A percentile compares a stretch with the other conserved stretches of the same genome.
These are phyloP conservation scores for Melanophora roralis DNA, from an alignment of 2,888 invertebrate genomes.

Conservation along the genomic window DNA sequence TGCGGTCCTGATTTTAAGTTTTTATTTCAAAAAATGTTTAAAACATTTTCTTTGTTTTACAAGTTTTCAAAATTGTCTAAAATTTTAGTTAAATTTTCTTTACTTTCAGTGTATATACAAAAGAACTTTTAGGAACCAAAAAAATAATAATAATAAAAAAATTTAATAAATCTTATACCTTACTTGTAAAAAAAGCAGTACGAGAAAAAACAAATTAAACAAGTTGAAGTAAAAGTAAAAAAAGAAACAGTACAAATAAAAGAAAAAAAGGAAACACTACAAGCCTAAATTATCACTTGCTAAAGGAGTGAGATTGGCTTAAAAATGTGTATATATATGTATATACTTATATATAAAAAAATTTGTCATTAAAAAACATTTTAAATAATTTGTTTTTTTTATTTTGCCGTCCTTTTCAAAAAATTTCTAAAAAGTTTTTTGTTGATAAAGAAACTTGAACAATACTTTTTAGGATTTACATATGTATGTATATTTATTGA, in stretches of 20 bases:
- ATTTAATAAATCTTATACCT: not conserved
- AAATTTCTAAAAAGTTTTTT: too few species aligned
- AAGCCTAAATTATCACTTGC: slow-evolving; percentile 34
- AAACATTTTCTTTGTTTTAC: too few species aligned
- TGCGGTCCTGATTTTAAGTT: too few species aligned
- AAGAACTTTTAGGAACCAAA: not conserved
- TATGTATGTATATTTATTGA: slow-evolving; percentile 3
- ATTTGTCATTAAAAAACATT: not conserved
- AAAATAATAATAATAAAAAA: not conserved
- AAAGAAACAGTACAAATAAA: not conserved
- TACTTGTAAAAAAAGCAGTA: slow-evolving; percentile 6
- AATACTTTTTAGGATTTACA: not conserved
- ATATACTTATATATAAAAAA: not conserved
- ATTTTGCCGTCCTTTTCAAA: slow-evolving; percentile 28
- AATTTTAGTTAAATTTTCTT: too few species aligned
- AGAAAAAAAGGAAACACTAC: slow-evolving; percentile 1
- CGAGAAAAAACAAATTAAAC: slow-evolving; percentile 4
- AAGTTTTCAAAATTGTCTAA: too few species aligned
- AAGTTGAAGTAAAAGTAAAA: slow-evolving; percentile 54
- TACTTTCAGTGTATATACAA: too few species aligned
- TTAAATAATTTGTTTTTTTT: too few species aligned
- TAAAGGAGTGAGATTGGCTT: slow-evolving; percentile 59
- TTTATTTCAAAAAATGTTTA: too few species aligned
- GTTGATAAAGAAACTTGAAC: not conserved
- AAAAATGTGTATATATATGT: slow-evolving; percentile 25